Conservation (phyloP, 2,113 vertebrate species). For the Globicephala melas region DNA sequence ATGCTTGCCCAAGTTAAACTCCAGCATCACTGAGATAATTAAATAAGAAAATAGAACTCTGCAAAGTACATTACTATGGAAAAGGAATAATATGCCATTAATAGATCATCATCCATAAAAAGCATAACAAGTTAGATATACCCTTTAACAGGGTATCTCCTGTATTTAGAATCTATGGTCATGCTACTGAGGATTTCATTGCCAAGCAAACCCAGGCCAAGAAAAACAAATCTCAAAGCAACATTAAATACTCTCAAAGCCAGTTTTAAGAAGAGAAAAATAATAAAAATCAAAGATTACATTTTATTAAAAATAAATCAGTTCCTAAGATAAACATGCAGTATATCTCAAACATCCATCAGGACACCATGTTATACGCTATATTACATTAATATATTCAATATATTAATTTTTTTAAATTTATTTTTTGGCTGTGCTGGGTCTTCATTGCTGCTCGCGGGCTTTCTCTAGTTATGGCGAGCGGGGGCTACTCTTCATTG, state of each 20-base stretch:
- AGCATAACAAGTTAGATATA: neutral
- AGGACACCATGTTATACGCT: neutral
- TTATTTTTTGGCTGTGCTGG: too few relatives aligned
- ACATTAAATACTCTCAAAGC: neutral
- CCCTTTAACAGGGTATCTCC: neutral
- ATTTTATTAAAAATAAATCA: neutral
- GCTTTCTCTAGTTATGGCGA: too few relatives aligned
- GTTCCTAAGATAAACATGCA: neutral
- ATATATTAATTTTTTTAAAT: too few relatives aligned
- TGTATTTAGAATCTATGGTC: neutral
- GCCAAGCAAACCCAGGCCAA: neutral
- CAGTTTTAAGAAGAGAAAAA: neutral
- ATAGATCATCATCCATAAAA: neutral
- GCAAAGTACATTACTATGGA: neutral
- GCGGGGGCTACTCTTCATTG: too few relatives aligned
- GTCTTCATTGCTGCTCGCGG: too few relatives aligned
- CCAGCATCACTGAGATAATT: neutral
- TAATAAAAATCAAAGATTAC: neutral
- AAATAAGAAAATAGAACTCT: neutral
- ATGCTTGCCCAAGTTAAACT: neutral
- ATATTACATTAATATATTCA: neutral
- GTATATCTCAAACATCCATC: neutral
- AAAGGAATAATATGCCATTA: neutral
- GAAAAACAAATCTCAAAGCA: neutral
- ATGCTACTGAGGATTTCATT: neutral